A percentile compares a stretch with the other conserved stretches of the same genome.
Evolutionary conservation across 2,113 vertebrate genomes (phyloP).

Genomic region (Jacana jacana): DNA sequence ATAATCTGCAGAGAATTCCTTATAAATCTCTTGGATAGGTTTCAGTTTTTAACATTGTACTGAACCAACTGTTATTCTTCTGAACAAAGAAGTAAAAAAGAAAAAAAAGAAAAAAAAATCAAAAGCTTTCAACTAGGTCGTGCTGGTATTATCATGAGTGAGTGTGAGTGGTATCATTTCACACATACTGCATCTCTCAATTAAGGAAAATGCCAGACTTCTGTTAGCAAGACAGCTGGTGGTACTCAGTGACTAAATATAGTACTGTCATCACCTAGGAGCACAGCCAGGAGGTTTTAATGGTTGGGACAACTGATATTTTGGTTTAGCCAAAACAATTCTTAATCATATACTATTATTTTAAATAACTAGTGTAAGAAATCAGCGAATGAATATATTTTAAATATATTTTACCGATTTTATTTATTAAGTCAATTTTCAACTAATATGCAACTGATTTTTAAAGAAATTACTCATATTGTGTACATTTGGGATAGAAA

Average conservation of each 20-base stretch:
- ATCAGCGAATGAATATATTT: constrained; percentile 21
- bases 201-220: constrained; percentile 70
- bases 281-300: constrained; percentile 59
- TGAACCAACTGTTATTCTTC: constrained; percentile 50
- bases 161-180: constrained; percentile 68
- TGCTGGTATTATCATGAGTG: constrained; percentile 67
- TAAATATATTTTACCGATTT: neutral
- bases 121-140: constrained; percentile 68
- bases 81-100: constrained; percentile 51
- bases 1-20: constrained; percentile 33
- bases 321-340: constrained; percentile 66
- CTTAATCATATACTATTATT: constrained; percentile 40
- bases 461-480: neutral
- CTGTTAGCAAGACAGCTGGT: constrained; percentile 73
- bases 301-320: constrained; percentile 63
- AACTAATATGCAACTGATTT: neutral
- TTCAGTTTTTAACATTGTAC: constrained; percentile 41
- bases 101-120: constrained; percentile 16
- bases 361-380: constrained; percentile 26
- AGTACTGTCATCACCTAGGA: constrained; percentile 70
- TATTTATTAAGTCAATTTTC: constrained; percentile 24
- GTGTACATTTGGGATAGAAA: neutral
- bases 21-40: constrained; percentile 30
- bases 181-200: constrained; percentile 69
- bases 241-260: constrained; percentile 69